Evolutionary conservation across 2,888 invertebrate species (phyloP).

Genomic region (Dysmachus trigonus): DNA sequence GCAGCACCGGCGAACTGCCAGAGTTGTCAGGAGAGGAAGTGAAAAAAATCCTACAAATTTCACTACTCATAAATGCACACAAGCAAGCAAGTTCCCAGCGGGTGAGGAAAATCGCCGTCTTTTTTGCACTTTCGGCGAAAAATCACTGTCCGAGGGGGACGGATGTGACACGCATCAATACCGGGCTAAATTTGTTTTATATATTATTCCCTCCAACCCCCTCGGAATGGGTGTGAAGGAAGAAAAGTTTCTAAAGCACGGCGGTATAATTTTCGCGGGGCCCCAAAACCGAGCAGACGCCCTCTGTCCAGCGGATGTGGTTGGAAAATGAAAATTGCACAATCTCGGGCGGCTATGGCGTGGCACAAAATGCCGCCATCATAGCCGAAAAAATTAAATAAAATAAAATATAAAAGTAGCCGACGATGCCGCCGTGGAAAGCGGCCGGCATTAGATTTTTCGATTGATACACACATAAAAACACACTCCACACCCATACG

Average conservation of each 20-base stretch:
- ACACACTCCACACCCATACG: constrained; percentile 18
- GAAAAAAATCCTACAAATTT: constrained; percentile 23
- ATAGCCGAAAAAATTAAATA: not conserved
- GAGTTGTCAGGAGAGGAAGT: not conserved
- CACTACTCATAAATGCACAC: no score
- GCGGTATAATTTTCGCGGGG: not conserved
- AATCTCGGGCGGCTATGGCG: not conserved
- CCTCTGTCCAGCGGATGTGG: not conserved
- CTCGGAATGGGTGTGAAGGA: constrained; percentile 5
- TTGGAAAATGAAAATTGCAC: not conserved
- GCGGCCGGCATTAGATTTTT: constrained; percentile 23
- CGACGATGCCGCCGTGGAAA: not conserved
- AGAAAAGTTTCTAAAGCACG: not conserved
- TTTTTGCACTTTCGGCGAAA: constrained; percentile 11
- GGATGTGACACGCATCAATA: constrained; percentile 34
- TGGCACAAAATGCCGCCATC: not conserved
- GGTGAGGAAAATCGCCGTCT: not conserved
- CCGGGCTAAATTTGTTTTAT: constrained; percentile 2
- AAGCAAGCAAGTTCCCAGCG: no score
- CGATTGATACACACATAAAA: not conserved
- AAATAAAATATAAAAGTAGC: not conserved
- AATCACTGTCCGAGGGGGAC: not conserved
- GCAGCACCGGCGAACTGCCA: not conserved
- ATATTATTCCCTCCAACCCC: not conserved
- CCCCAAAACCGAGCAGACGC: not conserved